Conservation (phyloP, 2,888 invertebrate genomes). For the Exocentrus adspersus region DNA sequence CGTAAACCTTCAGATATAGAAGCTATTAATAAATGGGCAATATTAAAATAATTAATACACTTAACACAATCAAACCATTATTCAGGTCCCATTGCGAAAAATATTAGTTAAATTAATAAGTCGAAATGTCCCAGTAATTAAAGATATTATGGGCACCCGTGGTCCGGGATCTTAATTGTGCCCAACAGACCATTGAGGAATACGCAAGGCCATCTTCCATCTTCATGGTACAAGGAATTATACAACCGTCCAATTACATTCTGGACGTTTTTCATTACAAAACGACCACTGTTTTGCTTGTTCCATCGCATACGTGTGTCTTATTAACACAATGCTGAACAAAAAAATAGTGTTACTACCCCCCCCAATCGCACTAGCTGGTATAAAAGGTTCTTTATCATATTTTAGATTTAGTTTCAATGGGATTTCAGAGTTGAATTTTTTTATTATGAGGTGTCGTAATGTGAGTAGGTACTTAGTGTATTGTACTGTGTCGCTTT, state of each 20-base stretch:
- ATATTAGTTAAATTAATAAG: not conserved
- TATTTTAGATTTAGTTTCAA: slow-evolving; percentile 45
- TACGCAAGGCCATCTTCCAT: slow-evolving; percentile 61
- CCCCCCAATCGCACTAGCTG: slow-evolving; percentile 46
- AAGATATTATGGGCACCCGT: slow-evolving; percentile 34
- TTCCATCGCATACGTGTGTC: slow-evolving; percentile 47
- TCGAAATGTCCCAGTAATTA: slow-evolving; percentile 29
- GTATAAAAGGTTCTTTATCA: slow-evolving; percentile 53
- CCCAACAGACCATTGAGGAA: slow-evolving; percentile 56
- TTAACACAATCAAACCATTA: not conserved
- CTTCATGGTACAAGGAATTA: slow-evolving; percentile 59
- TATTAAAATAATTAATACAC: slow-evolving; percentile 7
- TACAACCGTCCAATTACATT: slow-evolving; percentile 51
- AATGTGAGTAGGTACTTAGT: slow-evolving; percentile 44
- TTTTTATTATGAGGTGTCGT: slow-evolving; percentile 39
- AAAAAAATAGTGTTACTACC: slow-evolving; percentile 50
- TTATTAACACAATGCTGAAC: slow-evolving; percentile 55
- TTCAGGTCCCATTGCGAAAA: slow-evolving; percentile 1
- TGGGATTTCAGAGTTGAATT: slow-evolving; percentile 33
- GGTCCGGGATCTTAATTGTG: slow-evolving; percentile 52
- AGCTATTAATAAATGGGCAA: not conserved
- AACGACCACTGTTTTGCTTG: slow-evolving; percentile 43
- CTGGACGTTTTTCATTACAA: slow-evolving; percentile 45
- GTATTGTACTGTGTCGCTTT: slow-evolving; percentile 26
- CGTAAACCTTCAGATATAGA: slow-evolving; percentile 23